phyloP scores from a whole-genome alignment of 2,888 invertebrate genomes.

The Amblyjoppa fuscipennis region DNA sequence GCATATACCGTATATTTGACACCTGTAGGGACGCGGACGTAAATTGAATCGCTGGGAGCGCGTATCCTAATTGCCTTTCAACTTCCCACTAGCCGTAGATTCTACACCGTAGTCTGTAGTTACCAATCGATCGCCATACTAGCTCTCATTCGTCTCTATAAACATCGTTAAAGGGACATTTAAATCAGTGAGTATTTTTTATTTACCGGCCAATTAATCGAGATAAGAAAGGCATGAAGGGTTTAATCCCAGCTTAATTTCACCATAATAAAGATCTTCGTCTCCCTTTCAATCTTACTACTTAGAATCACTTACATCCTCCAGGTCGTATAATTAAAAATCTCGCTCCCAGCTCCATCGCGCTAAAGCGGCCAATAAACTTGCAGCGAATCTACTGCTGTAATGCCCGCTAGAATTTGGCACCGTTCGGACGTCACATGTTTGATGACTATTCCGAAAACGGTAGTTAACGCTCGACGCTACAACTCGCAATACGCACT shows the following conservation, averaged over 20 bases:
- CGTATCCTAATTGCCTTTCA: constrained; percentile 40
- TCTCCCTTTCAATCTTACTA: background rate
- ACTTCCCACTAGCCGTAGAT: background rate
- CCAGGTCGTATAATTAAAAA: background rate
- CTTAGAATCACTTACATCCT: constrained; percentile 8
- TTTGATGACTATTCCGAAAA: too few species aligned
- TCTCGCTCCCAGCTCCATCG: background rate
- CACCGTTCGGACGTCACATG: too few species aligned
- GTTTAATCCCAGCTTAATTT: background rate
- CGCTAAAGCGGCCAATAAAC: constrained; percentile 5
- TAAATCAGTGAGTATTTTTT: background rate
- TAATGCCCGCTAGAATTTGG: too few species aligned
- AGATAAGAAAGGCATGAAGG: background rate
- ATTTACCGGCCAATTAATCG: background rate
- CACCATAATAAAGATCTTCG: background rate
- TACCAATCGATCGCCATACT: too few species aligned
- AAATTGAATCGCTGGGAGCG: constrained; percentile 26
- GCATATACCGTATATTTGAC: background rate
- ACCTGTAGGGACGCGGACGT: background rate
- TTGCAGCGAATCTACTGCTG: background rate
- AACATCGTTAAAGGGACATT: background rate
- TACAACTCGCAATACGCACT: too few species aligned
- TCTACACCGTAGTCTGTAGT: too few species aligned
- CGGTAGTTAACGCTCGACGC: too few species aligned
- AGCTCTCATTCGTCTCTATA: background rate